These are phyloP conservation scores for Epinotia ramella DNA, from an alignment of 2,888 invertebrate genomes.

Conservation along the genomic window DNA sequence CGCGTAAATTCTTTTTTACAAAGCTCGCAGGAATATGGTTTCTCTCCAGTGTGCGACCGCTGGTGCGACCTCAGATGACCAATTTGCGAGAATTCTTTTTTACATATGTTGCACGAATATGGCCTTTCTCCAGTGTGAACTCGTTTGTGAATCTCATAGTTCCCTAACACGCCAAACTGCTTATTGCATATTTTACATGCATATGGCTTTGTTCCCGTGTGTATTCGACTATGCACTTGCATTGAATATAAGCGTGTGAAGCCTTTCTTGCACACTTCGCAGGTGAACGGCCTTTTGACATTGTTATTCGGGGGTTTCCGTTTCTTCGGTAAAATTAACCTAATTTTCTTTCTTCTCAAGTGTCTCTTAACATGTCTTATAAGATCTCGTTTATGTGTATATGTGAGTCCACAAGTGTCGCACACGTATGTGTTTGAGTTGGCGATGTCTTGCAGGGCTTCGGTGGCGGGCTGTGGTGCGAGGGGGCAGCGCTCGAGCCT, in stretches of 20 bases:
- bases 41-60: not conserved
- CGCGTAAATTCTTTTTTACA: not conserved
- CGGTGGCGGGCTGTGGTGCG: not conserved
- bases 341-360: not conserved
- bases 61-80: not conserved
- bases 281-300: not conserved
- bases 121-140: not conserved
- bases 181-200: not conserved
- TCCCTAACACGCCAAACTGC: not conserved
- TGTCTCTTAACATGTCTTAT: not conserved
- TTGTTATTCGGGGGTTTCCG: not conserved
- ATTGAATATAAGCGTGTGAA: not conserved
- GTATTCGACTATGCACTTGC: not conserved
- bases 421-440: not conserved
- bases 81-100: not conserved
- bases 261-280: not conserved
- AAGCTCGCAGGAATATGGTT: not conserved
- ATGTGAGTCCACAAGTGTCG: not conserved
- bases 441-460: constrained; percentile 1
- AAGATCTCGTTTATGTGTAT: not conserved
- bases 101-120: not conserved
- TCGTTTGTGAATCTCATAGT: not conserved
- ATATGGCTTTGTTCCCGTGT: constrained; percentile 2
- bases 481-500: not conserved
- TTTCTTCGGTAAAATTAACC: not conserved